Conservation (phyloP, 2,113 vertebrate genomes). For the Sapayoa aenigma region DNA sequence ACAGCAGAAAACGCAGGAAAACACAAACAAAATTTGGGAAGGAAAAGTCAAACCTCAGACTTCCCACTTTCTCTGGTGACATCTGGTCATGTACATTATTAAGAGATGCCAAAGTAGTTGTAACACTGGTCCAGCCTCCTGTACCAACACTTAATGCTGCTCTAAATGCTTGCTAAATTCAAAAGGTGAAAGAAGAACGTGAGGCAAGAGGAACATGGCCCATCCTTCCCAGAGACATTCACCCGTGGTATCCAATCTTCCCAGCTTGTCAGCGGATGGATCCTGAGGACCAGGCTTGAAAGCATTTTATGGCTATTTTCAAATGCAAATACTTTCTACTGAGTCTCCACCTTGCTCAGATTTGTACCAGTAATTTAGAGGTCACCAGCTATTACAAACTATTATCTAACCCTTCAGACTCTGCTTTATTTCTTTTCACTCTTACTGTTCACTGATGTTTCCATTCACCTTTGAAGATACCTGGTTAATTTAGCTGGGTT, state of each 20-base stretch:
- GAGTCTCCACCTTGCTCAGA: neutral
- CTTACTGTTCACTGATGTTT: neutral
- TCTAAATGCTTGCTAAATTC: neutral
- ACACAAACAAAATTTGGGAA: neutral
- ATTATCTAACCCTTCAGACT: slow-evolving; percentile 6
- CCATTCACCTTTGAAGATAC: slow-evolving; percentile 3
- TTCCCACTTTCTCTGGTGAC: neutral
- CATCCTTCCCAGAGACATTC: neutral
- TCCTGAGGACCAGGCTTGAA: neutral
- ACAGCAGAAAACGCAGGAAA: neutral
- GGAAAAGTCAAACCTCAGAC: neutral
- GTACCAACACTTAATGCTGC: neutral
- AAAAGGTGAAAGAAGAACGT: neutral
- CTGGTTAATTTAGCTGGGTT: neutral
- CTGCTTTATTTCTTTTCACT: neutral
- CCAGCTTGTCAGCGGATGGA: neutral
- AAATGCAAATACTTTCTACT: neutral
- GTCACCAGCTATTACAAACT: slow-evolving; percentile 23
- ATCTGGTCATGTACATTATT: neutral
- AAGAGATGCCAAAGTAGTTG: neutral
- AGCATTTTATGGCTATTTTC: neutral
- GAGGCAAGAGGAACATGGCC: neutral
- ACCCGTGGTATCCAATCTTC: neutral
- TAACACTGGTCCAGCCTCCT: neutral
- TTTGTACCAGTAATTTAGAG: neutral